These are phyloP conservation scores for Aurelia sp. DNA, from an alignment of 30 jellyfish, hydroid and myxozoan genomes.

Conservation along the genomic window DNA sequence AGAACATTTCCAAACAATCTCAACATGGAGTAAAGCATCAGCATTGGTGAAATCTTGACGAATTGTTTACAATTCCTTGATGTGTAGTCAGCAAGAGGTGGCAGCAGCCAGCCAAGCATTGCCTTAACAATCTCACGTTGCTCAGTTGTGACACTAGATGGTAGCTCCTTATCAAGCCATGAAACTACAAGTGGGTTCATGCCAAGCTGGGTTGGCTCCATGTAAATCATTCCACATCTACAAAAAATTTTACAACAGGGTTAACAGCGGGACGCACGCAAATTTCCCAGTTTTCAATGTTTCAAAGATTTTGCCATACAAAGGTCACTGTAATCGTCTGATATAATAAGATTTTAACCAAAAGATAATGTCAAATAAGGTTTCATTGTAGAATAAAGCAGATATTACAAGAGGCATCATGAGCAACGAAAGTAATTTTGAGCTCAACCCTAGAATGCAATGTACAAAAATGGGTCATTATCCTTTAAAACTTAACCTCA, in stretches of 20 bases:
- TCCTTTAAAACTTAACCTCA: too few relatives aligned
- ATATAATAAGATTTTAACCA: too few relatives aligned
- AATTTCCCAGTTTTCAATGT: too few relatives aligned
- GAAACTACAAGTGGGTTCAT: constrained; percentile 43
- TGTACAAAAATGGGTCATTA: too few relatives aligned
- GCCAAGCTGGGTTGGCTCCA: constrained; percentile 72
- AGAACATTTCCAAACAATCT: constrained; percentile 42
- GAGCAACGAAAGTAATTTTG: too few relatives aligned
- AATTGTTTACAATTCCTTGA: constrained; percentile 51
- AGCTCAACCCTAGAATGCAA: too few relatives aligned
- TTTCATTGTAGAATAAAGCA: too few relatives aligned
- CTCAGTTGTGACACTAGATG: constrained; percentile 30
- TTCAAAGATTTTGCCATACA: too few relatives aligned
- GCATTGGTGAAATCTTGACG: constrained; percentile 46
- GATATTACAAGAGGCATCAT: too few relatives aligned
- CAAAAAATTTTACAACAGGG: background rate
- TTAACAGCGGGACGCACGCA: too few relatives aligned
- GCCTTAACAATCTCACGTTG: constrained; percentile 48
- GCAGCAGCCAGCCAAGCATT: constrained; percentile 42
- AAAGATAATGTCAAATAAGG: too few relatives aligned
- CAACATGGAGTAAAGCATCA: constrained; percentile 66
- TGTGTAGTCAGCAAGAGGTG: constrained; percentile 51
- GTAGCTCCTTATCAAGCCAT: constrained; percentile 58
- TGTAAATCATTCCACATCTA: constrained; percentile 77
- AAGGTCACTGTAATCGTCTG: too few relatives aligned